phyloP scores from a whole-genome alignment of 30 jellyfish, hydroid and myxozoan species.

The Hydractinia symbiolongicarpus region DNA sequence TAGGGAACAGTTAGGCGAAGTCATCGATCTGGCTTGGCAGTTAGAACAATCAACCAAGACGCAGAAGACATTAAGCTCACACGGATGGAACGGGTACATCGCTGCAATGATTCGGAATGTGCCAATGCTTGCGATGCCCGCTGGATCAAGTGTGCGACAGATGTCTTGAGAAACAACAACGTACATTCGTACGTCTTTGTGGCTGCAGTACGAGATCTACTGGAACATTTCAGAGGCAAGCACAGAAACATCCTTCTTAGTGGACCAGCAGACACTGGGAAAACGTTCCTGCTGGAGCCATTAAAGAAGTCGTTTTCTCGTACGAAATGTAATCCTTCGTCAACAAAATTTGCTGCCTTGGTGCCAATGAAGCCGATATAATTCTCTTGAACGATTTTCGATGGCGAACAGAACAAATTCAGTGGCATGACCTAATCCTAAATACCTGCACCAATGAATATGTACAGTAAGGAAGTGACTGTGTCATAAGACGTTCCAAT shows the following conservation, averaged over 20 bases:
- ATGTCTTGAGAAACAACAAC: not conserved
- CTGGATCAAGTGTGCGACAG: not conserved
- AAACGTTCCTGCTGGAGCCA: conserved; percentile 15
- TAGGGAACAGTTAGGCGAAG: not conserved
- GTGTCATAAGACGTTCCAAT: not conserved
- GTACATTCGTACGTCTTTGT: not conserved
- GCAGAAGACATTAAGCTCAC: not conserved
- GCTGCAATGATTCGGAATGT: not conserved
- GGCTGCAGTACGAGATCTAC: not conserved
- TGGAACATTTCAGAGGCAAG: not conserved
- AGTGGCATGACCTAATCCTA: not conserved
- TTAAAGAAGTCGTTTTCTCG: not conserved
- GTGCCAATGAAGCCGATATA: not conserved
- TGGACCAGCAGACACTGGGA: not conserved
- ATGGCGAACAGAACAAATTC: not conserved
- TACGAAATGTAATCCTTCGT: not conserved
- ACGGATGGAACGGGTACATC: not conserved
- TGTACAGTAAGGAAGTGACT: not conserved
- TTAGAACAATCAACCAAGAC: not conserved
- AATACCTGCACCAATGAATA: not conserved
- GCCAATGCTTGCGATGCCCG: not conserved
- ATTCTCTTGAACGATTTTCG: not conserved
- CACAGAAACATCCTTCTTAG: conserved; percentile 1
- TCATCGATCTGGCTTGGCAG: conserved; percentile 3
- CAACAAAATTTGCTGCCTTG: not conserved